phyloP scores from a whole-genome alignment of 1,140 invertebrate species.

The Scaptomyza montana region DNA sequence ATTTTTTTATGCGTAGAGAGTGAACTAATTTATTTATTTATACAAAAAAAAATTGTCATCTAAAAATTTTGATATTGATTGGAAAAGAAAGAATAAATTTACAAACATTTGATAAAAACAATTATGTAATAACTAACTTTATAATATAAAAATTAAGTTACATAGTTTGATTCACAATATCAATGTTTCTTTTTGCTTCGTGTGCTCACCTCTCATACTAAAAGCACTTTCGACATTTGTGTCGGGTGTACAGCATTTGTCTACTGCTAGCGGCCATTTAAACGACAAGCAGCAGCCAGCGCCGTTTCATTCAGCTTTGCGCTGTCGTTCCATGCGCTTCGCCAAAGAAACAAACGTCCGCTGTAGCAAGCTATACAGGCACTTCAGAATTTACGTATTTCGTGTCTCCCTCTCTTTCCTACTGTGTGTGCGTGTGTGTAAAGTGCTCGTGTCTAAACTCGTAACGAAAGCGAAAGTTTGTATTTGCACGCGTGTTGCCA shows the following conservation, averaged over 20 bases:
- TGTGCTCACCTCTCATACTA: background rate
- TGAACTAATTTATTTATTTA: no score
- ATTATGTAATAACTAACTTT: no score
- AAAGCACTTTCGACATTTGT: slow-evolving; percentile 23
- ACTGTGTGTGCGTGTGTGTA: slow-evolving; percentile 25
- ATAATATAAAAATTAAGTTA: no score
- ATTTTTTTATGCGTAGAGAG: background rate
- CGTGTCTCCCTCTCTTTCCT: background rate
- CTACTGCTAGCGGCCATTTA: slow-evolving; percentile 49
- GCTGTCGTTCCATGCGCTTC: slow-evolving; percentile 56
- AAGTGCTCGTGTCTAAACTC: slow-evolving; percentile 53
- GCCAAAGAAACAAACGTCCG: slow-evolving; percentile 12
- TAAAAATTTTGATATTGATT: no score
- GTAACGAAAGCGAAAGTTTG: slow-evolving; percentile 78
- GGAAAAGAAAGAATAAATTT: no score
- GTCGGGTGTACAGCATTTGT: slow-evolving; percentile 46
- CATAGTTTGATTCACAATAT: no score
- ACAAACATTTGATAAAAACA: no score
- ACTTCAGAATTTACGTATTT: slow-evolving; percentile 44
- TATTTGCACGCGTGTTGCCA: slow-evolving; percentile 74
- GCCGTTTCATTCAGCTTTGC: slow-evolving; percentile 69
- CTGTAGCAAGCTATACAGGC: slow-evolving; percentile 20
- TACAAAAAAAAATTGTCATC: no score
- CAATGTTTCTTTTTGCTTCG: no score
- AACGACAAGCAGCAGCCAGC: slow-evolving; percentile 50